Evolutionary conservation across 2,888 invertebrate genomes (phyloP).

Genomic region (Galerucella pusilla): DNA sequence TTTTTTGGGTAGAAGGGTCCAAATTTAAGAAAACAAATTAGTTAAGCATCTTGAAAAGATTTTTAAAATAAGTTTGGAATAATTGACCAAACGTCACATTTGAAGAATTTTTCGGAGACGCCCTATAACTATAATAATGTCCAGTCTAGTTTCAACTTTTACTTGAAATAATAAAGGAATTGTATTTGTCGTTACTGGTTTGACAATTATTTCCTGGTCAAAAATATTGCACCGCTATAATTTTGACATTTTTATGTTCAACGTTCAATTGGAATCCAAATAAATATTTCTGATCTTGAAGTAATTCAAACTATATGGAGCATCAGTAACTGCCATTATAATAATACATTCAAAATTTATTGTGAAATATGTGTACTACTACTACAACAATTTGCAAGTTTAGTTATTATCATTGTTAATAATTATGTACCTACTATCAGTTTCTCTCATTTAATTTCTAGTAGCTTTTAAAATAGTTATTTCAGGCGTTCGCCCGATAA

Average conservation of each 20-base stretch:
- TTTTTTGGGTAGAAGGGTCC: conserved; percentile 5
- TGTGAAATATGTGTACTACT: conserved; percentile 57
- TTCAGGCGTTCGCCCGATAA: conserved; percentile 52
- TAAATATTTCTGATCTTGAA: conserved; percentile 28
- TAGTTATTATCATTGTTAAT: conserved; percentile 52
- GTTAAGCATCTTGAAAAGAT: not conserved
- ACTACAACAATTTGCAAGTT: conserved; percentile 55
- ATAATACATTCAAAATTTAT: conserved; percentile 44
- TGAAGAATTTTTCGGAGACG: not conserved
- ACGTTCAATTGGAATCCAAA: no score
- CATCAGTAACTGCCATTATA: conserved; percentile 51
- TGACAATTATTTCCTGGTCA: conserved; percentile 25
- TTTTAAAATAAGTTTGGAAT: not conserved
- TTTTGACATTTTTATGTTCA: no score
- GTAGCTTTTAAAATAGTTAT: conserved; percentile 57
- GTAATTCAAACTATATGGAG: conserved; percentile 43
- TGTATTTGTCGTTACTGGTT: conserved; percentile 3
- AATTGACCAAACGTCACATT: not conserved
- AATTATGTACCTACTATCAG: conserved; percentile 46
- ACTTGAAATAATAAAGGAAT: conserved; percentile 15
- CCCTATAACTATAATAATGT: not conserved
- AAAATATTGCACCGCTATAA: not conserved
- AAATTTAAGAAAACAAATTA: not conserved
- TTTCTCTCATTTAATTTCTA: conserved; percentile 54
- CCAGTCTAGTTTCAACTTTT: not conserved